Evolutionary conservation across 2,888 invertebrate genomes (phyloP), one percentile per base, ranked within the genome.

Genomic region (Gastracanthus pulcherrimus): DNA sequence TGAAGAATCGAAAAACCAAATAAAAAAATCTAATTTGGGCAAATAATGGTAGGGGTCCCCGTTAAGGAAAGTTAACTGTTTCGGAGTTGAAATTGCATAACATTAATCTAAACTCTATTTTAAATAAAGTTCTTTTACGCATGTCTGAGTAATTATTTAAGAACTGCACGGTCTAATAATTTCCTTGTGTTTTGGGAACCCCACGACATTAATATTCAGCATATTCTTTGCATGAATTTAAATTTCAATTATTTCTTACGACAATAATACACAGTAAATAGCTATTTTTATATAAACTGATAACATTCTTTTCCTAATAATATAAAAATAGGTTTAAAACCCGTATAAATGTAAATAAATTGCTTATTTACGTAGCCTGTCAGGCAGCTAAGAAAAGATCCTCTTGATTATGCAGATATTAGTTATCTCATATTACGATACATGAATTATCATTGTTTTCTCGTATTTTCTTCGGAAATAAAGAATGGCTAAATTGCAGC

Each of bases 401-500:
- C 13, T 23, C 55, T 55, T 11, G 1, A 26, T 9, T 26, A 23
- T 55, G 55, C 55, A 55, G 26, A 55, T 48, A 19, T 23, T 26
- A 55, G 26, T 55, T 26, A 4, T 9, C 55, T 55, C n/a, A 23
- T n/a, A n/a, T n/a, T n/a, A n/a, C n/a, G n/a, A n/a, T 11, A 11
- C 55, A 55, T 55, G 55, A 55, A 26, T 55, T 55, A 55, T 55
- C 55, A 55, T 55, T 55, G 55, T 55, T 26, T 55, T 55, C 55
- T 26, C 13, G 0, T 9, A 55, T 19, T 48, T 48, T 41, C 41
- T 41, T 41, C 41, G 41, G 16, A 41, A 19, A 48, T 3, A 19
- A 48, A 48, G 48, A 48, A 51, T n/a, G 51, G 6, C 51, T 51
- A 23, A n/a, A 23, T 51, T 23, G 19, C 51, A 23, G 7, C n/a